Evolutionary conservation across 2,888 invertebrate genomes (phyloP), one percentile per base, ranked within the genome.

Genomic region (Drosophila meridionalis): DNA sequence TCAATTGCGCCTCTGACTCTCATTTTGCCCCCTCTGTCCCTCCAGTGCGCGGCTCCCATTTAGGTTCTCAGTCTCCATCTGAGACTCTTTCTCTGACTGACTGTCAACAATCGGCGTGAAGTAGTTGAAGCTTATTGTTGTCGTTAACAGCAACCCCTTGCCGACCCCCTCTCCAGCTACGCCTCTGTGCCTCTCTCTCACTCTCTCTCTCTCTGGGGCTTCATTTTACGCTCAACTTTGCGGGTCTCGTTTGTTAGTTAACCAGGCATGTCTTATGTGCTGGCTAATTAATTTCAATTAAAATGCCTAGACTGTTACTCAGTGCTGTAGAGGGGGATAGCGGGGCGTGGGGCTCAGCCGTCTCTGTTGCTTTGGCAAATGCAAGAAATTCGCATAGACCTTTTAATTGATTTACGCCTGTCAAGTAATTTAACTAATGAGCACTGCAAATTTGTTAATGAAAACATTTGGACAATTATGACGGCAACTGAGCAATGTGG

Each of bases 221-320:
- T 28, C 60, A 60, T 60, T 60, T 48, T n/a, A 7, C 26, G 48
- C 32, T 50, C 60, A 50, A 60, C 70, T 61, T 77, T 76, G 64
- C 64, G 76, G 53, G 58, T 66, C 73, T 77, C 78, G 78, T 78
- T 77, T 73, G 78, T 53, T 60, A 78, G 78, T 65, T 76, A 76
- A 76, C 79, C 79, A 79, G 69, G 73, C 79, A 79, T 82, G 79
- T 81, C 82, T 82, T 73, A 81, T 82, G 77, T 77, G 82, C 74
- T 73, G 82, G 72, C 80, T 87, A 86, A 86, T 86, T 87, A 86
- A 87, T 85, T 87, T 86, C 88, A 87, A 86, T 87, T 86, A 86
- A 85, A 87, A 87, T 87, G 86, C 85, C 82, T 85, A 85, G 86
- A 81, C 85, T 68, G 55, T 78, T 82, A 63, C 84, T 67, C 80